Evolutionary conservation across 2,113 vertebrate genomes (phyloP).

Genomic region (Penelope pileata): DNA sequence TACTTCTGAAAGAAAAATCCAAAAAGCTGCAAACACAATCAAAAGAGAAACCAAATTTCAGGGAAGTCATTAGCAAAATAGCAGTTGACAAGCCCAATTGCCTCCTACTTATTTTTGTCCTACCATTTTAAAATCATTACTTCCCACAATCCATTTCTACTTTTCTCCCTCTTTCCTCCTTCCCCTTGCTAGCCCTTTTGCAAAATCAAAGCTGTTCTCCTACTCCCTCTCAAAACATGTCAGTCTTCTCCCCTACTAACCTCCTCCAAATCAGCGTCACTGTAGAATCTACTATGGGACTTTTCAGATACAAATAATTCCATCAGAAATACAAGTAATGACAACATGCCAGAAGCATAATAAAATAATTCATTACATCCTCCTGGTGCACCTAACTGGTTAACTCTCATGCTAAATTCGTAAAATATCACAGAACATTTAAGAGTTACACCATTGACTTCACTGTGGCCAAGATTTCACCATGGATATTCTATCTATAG

Average conservation of each 20-base stretch:
- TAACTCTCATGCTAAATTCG: background rate
- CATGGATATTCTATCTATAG: background rate
- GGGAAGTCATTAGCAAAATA: background rate
- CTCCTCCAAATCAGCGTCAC: background rate
- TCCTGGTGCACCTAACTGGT: background rate
- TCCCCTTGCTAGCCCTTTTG: background rate
- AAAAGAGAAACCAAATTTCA: constrained; percentile 11
- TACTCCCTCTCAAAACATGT: background rate
- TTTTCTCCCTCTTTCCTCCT: background rate
- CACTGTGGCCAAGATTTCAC: background rate
- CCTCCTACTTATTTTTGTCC: background rate
- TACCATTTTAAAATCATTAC: background rate
- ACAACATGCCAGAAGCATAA: background rate
- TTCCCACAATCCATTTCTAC: background rate
- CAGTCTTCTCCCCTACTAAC: background rate
- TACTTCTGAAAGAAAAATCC: constrained; percentile 10
- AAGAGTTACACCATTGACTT: background rate
- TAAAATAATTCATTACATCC: background rate
- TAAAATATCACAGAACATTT: background rate
- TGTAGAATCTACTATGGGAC: background rate
- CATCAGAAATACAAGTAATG: background rate
- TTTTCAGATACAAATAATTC: background rate
- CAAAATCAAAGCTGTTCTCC: background rate
- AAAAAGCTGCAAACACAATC: background rate
- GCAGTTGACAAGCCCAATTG: background rate